Evolutionary conservation across 2,888 invertebrate genomes (phyloP), one percentile per base, ranked within the genome.

Genomic region (Cabera pusaria): DNA sequence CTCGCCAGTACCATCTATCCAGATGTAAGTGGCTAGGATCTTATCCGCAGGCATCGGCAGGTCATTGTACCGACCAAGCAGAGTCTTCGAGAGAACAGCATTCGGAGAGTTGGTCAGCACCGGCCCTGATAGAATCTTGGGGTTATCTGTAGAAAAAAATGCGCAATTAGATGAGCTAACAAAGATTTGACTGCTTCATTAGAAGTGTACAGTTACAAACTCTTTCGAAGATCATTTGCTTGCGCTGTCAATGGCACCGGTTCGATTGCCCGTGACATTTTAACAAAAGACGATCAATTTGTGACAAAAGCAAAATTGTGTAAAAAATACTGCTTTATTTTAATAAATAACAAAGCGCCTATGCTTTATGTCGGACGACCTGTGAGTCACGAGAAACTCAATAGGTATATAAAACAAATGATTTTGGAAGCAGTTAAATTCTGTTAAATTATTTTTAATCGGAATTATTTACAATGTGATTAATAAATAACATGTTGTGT

Each of bases 1-100:
- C 75, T 97, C 97, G 9, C 96, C 97, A 8, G 95, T 94, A 12
- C 98, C 98, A 71, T 98, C 98, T 61, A 98, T 96, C 98, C 98
- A 98, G 35, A 98, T 91, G 81, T 98, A 98, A 31, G 96, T 96
- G 21, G 95, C 97, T 71, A 96, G 93, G 34, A 95, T 91, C 70
- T 92, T 91, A 61, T 95, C 93, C 12, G 93, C 93, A 4, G 96
- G 94, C 44, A 95, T 89, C 0, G 96, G 95, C 52, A 98, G 90
- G 53, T 93, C 92, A 71, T 95, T 87, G 79, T 95, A 97, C 39
- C 93, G 91, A 47, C 90, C 90, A 48, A 95, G 75, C 29, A 96
- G 90, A 24, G 91, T 90, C 84, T 96, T 96, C 59, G 95, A 94
- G 37, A 96, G 86, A 51, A 93, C 93, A 56, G 96, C 95, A 79